phyloP scores from a whole-genome alignment of 2,888 invertebrate species.

The Nasonia oneida region DNA sequence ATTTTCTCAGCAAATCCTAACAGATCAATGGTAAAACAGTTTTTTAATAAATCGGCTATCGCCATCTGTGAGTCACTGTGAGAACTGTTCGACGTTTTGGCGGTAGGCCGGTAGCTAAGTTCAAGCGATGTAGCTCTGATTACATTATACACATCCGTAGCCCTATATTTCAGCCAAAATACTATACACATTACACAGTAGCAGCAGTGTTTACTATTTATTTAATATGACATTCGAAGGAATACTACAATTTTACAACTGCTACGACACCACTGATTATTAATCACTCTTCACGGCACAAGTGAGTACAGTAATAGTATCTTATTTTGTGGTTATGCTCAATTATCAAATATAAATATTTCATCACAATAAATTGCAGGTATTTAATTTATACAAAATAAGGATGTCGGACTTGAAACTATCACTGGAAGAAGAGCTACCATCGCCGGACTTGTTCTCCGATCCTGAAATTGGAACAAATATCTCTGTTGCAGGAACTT shows the following conservation, averaged over 20 bases:
- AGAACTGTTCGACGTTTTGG: background rate
- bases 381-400: background rate
- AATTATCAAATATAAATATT: background rate
- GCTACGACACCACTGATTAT: background rate
- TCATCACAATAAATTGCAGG: background rate
- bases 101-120: background rate
- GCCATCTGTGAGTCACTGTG: background rate
- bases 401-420: conserved; percentile 69
- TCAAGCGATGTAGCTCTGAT: background rate
- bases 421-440: conserved; percentile 68
- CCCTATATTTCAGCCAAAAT: background rate
- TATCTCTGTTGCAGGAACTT: conserved; percentile 62
- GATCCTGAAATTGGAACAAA: conserved; percentile 68
- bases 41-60: background rate
- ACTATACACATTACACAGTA: background rate
- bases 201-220: conserved; percentile 5
- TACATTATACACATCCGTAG: background rate
- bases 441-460: conserved; percentile 71
- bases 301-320: conserved; percentile 8
- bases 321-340: conserved; percentile 14
- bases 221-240: conserved; percentile 26
- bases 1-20: too few relatives aligned
- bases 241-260: background rate
- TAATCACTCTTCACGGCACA: background rate
- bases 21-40: background rate